phyloP scores from a whole-genome alignment of 2,797 vertebrate genomes.

The Sylvilagus floridanus region DNA sequence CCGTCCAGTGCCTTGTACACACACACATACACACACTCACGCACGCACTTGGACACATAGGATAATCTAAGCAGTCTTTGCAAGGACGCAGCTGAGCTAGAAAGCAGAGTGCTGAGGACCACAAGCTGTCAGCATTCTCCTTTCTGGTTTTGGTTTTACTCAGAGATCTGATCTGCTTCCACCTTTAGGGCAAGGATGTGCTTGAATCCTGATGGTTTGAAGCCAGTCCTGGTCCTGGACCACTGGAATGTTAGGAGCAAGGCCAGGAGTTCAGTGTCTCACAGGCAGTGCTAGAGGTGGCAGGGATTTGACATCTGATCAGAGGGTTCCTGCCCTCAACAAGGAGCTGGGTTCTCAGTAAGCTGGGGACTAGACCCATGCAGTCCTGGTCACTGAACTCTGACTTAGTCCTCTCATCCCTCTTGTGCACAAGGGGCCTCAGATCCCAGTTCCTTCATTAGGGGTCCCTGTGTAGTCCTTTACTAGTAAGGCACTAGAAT shows the following conservation, averaged over 20 bases:
- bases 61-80: background rate
- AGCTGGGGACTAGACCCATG: background rate
- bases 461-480: background rate
- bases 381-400: background rate
- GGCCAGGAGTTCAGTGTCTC: accelerated
- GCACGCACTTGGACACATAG: background rate
- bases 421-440: background rate
- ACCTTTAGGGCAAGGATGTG: background rate
- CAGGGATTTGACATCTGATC: background rate
- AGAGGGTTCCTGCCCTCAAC: background rate
- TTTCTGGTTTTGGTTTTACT: background rate
- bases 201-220: background rate
- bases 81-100: background rate
- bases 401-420: background rate
- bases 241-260: background rate
- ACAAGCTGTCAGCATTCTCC: background rate
- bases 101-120: background rate
- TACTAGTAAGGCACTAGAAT: background rate
- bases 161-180: no score
- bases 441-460: background rate
- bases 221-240: background rate
- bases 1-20: background rate
- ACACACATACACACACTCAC: background rate
- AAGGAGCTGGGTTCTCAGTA: background rate
- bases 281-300: no score